Conservation (phyloP, 2,797 vertebrate genomes). For the Philypnodon macrostomus region DNA sequence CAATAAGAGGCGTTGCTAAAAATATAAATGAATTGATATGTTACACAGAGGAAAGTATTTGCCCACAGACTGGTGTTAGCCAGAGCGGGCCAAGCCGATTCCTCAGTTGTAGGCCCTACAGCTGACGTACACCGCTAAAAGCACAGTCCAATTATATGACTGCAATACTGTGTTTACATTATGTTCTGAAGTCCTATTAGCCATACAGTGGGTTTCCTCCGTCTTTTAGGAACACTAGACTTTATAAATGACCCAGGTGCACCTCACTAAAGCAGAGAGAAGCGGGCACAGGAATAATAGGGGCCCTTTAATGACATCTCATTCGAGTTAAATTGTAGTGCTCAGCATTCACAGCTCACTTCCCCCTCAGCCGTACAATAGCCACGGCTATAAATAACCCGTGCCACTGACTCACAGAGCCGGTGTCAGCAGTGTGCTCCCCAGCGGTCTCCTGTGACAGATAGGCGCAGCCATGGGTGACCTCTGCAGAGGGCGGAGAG, state of each 20-base stretch:
- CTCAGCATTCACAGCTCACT: conserved; percentile 10
- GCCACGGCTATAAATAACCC: conserved; percentile 69
- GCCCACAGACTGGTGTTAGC: no score
- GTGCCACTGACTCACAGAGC: conserved; percentile 63
- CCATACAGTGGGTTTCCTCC: no score
- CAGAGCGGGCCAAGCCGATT: no score
- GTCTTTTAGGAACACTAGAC: no score
- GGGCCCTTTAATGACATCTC: neutral
- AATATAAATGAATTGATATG: no score
- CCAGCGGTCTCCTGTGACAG: conserved; percentile 49
- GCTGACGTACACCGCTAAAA: no score
- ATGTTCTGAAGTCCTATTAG: no score
- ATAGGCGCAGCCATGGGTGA: conserved; percentile 51
- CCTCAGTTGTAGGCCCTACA: no score
- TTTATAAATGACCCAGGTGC: neutral
- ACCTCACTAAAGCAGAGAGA: neutral
- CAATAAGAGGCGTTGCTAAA: no score
- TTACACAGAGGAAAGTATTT: no score
- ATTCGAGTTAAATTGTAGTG: conserved; percentile 1
- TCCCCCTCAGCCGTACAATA: conserved; percentile 47
- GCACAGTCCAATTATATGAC: no score
- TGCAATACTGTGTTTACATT: no score
- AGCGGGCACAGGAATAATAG: neutral
- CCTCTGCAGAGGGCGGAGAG: conserved; percentile 54
- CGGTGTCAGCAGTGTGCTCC: conserved; percentile 63